Evolutionary conservation across 2,888 invertebrate species (phyloP).

Genomic region (Galerucella calmariensis): DNA sequence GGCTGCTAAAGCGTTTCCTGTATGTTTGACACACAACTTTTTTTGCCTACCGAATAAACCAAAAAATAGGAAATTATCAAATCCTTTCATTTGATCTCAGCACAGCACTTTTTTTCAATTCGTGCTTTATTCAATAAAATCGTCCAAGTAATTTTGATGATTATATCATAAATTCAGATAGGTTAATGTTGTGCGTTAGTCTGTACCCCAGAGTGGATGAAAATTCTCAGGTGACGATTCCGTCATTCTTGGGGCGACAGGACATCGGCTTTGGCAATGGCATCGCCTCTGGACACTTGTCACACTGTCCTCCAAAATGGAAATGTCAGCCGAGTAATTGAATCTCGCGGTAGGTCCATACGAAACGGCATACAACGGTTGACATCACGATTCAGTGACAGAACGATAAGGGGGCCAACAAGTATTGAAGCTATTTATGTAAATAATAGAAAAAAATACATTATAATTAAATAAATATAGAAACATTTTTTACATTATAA

Average conservation of each 20-base stretch:
- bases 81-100: too few relatives aligned
- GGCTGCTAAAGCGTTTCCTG: too few relatives aligned
- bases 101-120: too few relatives aligned
- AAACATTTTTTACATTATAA: too few relatives aligned
- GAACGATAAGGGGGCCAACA: background rate
- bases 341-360: constrained; percentile 48
- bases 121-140: background rate
- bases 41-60: too few relatives aligned
- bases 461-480: too few relatives aligned
- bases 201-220: background rate
- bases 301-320: constrained; percentile 53
- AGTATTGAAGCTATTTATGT: background rate
- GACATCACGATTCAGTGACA: background rate
- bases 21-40: too few relatives aligned
- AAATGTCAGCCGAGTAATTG: constrained; percentile 57
- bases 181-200: background rate
- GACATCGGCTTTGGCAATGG: constrained; percentile 21
- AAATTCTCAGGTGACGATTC: constrained; percentile 40
- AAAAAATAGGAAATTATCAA: too few relatives aligned
- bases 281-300: constrained; percentile 49
- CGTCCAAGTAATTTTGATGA: background rate
- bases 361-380: constrained; percentile 13
- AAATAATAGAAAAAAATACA: background rate
- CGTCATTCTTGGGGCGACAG: constrained; percentile 30
- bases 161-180: background rate